Evolutionary conservation across 2,888 invertebrate species (phyloP), one percentile per base, ranked within the genome.

Genomic region (Drosophila diplacantha): DNA sequence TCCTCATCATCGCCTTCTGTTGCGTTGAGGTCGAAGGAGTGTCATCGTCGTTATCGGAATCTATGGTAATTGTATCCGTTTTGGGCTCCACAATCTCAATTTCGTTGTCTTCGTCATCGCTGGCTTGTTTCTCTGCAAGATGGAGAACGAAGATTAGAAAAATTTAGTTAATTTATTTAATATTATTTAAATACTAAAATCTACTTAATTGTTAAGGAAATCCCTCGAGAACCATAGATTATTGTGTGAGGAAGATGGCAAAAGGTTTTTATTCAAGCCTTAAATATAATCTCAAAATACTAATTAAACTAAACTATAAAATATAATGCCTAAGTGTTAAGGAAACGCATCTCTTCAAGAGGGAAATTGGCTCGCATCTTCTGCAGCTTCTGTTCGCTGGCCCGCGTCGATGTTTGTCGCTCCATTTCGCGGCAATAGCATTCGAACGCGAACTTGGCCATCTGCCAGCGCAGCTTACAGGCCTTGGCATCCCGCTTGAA

Each of bases 1-100:
- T 77, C 47, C 62, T 60, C 34, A 74, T 63, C 1, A 44, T 52
- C 7, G 49, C 47, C 22, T 44, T 22, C 9, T 37, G 41, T 7
- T 29, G 9, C 0, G 22, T 62, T 12, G 77, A 46, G 31, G 65
- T 50, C 12, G 70, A 26, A 6, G 72, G 54, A 29, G 29, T 29
- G 11, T 85, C 84, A 9, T 88, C 88, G 20, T 88, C 88, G 57
- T 87, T 85, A 54, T 88, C 89, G 1, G 88, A 88, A 69, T 88
- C 87, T 14, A 88, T 78, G 32, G 85, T 87, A 32, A 88, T 88
- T 3, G 86, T 85, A 57, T 88, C 87, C 0, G 87, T 87, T 73
- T 88, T 85, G 3, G 88, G 87, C 62, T 89, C 89, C 29, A 89
- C 87, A 71, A 89, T 88, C 69, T 87, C 85, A 12, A 88, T 85